phyloP scores from a whole-genome alignment of 2,113 vertebrate species.

The Anthoscopus minutus region DNA sequence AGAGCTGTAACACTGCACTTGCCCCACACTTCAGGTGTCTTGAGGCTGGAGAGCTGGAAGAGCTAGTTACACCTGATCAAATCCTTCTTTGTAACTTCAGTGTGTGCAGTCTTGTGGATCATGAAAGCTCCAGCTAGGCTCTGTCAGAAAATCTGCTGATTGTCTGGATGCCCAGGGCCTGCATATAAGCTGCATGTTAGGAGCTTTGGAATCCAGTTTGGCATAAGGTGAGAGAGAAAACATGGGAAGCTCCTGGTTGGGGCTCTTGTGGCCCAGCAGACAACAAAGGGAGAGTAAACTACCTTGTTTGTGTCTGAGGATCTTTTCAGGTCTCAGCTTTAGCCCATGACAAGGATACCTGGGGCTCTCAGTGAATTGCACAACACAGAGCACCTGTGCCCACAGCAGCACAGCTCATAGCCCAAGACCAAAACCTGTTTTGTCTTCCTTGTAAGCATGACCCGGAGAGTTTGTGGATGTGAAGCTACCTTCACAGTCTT shows the following conservation, averaged over 20 bases:
- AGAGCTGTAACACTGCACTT: neutral
- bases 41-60: neutral
- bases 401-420: neutral
- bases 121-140: neutral
- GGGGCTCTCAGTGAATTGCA: neutral
- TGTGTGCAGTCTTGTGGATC: neutral
- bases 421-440: neutral
- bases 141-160: neutral
- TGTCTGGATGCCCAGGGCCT: neutral
- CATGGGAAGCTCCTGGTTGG: rapidly evolving
- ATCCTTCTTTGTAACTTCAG: neutral
- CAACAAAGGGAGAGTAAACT: neutral
- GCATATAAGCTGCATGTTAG: neutral
- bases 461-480: neutral
- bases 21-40: neutral
- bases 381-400: rapidly evolving
- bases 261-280: neutral
- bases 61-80: neutral
- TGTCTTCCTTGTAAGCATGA: neutral
- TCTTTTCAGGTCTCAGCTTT: neutral
- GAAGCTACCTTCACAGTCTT: neutral
- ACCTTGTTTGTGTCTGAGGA: neutral
- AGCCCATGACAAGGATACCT: rapidly evolving
- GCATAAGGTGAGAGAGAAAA: neutral
- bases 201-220: neutral